These are phyloP conservation scores for Papilio dardanus DNA, from an alignment of 1,140 invertebrate genomes.

Conservation along the genomic window DNA sequence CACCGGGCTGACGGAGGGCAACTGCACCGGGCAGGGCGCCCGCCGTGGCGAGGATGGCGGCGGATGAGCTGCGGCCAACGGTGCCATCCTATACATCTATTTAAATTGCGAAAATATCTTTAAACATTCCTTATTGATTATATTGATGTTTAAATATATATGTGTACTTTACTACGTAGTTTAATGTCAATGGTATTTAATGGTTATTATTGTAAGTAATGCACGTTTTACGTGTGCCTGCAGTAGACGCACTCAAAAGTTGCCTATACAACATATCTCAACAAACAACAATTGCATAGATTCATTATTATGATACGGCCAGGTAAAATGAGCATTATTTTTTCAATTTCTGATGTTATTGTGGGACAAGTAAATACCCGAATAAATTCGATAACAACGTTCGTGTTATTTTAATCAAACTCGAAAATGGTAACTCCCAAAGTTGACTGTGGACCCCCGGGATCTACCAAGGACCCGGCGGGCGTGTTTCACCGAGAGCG, in stretches of 20 bases:
- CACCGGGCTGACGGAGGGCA: constrained; percentile 10
- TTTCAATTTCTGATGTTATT: constrained; percentile 11
- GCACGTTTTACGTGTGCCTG: constrained; percentile 23
- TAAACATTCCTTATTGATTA: constrained; percentile 26
- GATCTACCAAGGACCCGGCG: background rate
- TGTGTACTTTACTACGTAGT: constrained; percentile 33
- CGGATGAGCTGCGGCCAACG: constrained; percentile 22
- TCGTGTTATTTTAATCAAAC: background rate
- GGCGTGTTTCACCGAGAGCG: background rate
- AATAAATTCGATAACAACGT: background rate
- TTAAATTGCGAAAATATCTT: constrained; percentile 17
- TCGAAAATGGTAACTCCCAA: background rate
- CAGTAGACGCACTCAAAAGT: background rate
- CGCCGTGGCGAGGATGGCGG: constrained; percentile 31
- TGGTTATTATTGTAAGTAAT: constrained; percentile 31
- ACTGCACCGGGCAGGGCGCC: constrained; percentile 26
- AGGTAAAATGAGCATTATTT: constrained; percentile 33
- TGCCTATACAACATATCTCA: constrained; percentile 1
- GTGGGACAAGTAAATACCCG: constrained; percentile 16
- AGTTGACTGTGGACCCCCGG: background rate
- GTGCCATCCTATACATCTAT: constrained; percentile 35
- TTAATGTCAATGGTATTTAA: constrained; percentile 35
- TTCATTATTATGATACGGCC: background rate
- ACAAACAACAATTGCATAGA: background rate
- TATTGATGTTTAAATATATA: constrained; percentile 33